Base-by-base conservation (phyloP, 2,888 invertebrate genomes). In the Steinernema hermaphroditum region DNA sequence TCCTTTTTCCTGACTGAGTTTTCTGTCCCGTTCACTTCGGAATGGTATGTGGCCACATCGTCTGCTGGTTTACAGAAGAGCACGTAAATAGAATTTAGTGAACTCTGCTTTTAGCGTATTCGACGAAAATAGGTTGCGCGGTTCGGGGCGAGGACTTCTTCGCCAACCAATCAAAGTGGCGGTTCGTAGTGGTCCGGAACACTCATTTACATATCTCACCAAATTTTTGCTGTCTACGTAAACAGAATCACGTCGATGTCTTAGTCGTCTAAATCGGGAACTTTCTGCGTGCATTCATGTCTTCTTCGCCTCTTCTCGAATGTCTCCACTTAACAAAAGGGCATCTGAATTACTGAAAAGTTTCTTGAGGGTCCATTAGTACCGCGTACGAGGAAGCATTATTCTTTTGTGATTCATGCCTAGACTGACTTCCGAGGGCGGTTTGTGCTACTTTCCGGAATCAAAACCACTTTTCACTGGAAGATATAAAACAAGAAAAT, bases 401-500 rank as follows among this genome's bases (percentile, higher is more conserved):
- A 46, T 46, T 46, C 46, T n/a, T n/a, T 6, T n/a, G 9, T 62
- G 8, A 62, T 62, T 34, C 27, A 2, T 9, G 37, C 12, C 32
- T 62, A 9, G 27, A 32, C 27, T 24, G 27, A 14, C 29, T 62
- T 27, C 32, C 34, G 32, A 54, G 22, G 14, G 16, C 54, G 22
- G 27, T 27, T 54, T 54, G 16, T 4, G 16, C 16, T 32, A 62
- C 32, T 32, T 62, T 12, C 29, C 62, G 32, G 14, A 62, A 62
- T 62, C 62, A 29, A 62, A 34, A 62, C 4, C 62, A 32, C 14
- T 62, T 62, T 34, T 29, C 4, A 14, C 32, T 12, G 19, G 32
- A 16, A 62, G 9, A 32, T 62, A 9, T 62, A 14, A 62, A 14
- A 62, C 62, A 62, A 62, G 29, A 62, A 62, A 62, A 62, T 32